Evolutionary conservation across 2,888 invertebrate genomes (phyloP), one percentile per base, ranked within the genome.

Genomic region (Aquatica leii): DNA sequence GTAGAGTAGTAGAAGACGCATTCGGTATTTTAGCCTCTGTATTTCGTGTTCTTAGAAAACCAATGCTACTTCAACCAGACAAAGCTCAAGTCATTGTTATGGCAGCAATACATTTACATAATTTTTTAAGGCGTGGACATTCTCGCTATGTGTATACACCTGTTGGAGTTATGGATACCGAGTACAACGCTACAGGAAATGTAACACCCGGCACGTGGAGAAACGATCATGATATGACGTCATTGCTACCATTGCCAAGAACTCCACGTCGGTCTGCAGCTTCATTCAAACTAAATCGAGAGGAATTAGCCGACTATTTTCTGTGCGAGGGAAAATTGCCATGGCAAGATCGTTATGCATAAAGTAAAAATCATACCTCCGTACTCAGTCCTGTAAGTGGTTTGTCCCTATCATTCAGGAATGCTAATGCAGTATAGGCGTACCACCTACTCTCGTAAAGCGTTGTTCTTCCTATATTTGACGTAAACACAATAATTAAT

Each of bases 261-360:
- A 51, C 34, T 20, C 51, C 51, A 31, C 31, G 51, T 5, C 31
- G 51, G 14, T 51, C 24, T 20, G 51, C 51, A 34, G 51, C 51
- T 51, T 15, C n/a, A 24, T 51, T 51, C 15, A 51, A 51, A 31
- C 31, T 31, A 51, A 51, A 14, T 51, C 31, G 51, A 51, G 12
- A n/a, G n/a, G n/a, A n/a, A n/a, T n/a, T n/a, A n/a, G n/a, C n/a
- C n/a, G n/a, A n/a, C n/a, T n/a, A n/a, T n/a, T n/a, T n/a, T n/a
- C n/a, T n/a, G 51, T 31, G 34, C 24, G 11, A 31, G 12, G 51
- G 34, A 24, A 51, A 51, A 51, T 6, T 51, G n/a, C 31, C 51
- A 51, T 51, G 51, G 51, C 51, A 51, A 34, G 51, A 31, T 51
- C 31, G 34, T 5, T 51, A 51, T 14, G 51, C 51, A 2, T 51